Evolutionary conservation across 2,113 vertebrate genomes (phyloP).

Genomic region (Petrocephalus microphthalmus): DNA sequence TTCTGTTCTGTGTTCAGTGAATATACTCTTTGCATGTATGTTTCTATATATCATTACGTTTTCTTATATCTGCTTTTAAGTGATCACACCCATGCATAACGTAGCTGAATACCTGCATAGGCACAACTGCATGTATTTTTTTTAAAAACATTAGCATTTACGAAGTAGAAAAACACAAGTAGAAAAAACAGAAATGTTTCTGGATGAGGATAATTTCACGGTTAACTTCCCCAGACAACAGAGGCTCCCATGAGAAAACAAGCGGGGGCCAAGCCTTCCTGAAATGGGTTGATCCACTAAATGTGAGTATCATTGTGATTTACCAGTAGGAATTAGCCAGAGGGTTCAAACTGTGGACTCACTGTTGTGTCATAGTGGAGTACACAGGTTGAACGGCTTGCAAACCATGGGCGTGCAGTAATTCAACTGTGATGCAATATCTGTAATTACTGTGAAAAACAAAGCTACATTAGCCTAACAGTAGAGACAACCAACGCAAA

Average conservation of each 20-base stretch:
- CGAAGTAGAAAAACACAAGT: not conserved
- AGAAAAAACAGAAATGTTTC: conserved; percentile 23
- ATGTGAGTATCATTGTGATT: conserved; percentile 3
- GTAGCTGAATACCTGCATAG: not conserved
- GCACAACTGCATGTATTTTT: not conserved
- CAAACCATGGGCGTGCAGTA: not conserved
- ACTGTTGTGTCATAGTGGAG: conserved; percentile 9
- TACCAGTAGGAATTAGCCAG: conserved; percentile 27
- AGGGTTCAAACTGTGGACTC: conserved; percentile 21
- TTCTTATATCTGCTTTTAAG: not conserved
- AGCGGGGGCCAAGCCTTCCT: conserved; percentile 22
- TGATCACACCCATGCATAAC: not conserved
- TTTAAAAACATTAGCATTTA: not conserved
- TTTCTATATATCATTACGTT: not conserved
- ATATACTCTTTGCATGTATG: not conserved
- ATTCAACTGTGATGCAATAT: not conserved
- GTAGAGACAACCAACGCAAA: not conserved
- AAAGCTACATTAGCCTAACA: no score
- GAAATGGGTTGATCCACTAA: conserved; percentile 7
- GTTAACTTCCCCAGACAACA: conserved; percentile 31
- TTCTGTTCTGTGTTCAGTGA: not conserved
- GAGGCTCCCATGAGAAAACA: conserved; percentile 42
- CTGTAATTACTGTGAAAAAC: not conserved
- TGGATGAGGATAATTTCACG: conserved; percentile 30
- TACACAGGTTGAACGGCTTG: not conserved